Evolutionary conservation across 2,888 invertebrate genomes (phyloP), one percentile per base, ranked within the genome.

Genomic region (Drosophila quinaria): DNA sequence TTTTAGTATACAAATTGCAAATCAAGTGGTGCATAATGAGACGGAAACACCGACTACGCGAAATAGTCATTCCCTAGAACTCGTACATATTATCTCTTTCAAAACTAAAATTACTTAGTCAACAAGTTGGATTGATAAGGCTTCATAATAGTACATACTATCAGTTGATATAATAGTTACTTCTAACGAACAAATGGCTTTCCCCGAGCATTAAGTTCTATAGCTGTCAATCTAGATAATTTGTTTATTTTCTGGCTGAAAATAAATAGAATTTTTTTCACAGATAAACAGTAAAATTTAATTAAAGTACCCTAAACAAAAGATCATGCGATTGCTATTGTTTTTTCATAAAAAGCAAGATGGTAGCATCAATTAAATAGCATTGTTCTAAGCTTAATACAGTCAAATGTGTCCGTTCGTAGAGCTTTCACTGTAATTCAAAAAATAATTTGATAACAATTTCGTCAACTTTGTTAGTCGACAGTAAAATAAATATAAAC

Each of bases 361-460:
- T 1, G 19, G 2, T 19, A 19, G n/a, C 19, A 2, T 25, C 25
- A 25, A 25, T 4, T 25, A 25, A 25, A 25, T 25, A 0, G 0
- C 5, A 25, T 25, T 25, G 5, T 25, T 25, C 25, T 25, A 25
- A 25, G 5, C 25, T 25, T 25, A 4, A 25, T 25, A 3, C 13
- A 51, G 22, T 9, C 51, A 41, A 39, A 54, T 25, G 17, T 41
- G 31, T 55, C 13, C 22, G 22, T 22, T 35, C 22, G 8, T 31
- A n/a, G 31, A 55, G 55, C 42, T 42, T 44, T 17, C 33, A 55
- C 55, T 33, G 42, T 55, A 56, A 11, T 35, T 60, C 41, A 2
- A 46, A 39, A 15, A 54, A 39, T 31, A 41, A 46, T 37, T 46
- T 61, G 44, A 61, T 61, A 61, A 52, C 42, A 52, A 35, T 44